Conservation (phyloP, 2,888 invertebrate species). For the Horisme vitalbata region DNA sequence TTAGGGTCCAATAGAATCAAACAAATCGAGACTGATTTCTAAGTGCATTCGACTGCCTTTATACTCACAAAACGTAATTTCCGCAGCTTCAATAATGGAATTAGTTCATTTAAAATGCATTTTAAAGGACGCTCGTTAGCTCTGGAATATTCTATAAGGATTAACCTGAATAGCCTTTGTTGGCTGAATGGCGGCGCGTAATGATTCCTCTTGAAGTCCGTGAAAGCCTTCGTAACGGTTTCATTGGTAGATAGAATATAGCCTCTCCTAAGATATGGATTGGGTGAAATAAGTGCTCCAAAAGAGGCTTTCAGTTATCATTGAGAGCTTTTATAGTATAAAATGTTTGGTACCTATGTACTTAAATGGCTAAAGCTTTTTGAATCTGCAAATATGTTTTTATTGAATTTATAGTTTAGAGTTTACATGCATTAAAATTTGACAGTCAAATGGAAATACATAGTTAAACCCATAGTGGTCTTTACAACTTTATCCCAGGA, state of each 20-base stretch:
- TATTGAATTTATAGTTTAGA: too few relatives aligned
- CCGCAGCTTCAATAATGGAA: slow-evolving; percentile 24
- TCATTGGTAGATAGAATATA: slow-evolving; percentile 6
- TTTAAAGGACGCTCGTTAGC: slow-evolving; percentile 31
- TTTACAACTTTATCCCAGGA: too few relatives aligned
- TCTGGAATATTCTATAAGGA: slow-evolving; percentile 35
- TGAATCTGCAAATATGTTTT: too few relatives aligned
- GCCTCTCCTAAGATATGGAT: neutral
- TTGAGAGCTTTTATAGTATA: too few relatives aligned
- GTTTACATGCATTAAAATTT: too few relatives aligned
- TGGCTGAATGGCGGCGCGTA: slow-evolving; percentile 28
- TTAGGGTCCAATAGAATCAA: too few relatives aligned
- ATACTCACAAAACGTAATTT: slow-evolving; percentile 15
- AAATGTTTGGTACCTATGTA: too few relatives aligned
- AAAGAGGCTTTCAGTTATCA: too few relatives aligned
- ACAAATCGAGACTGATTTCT: too few relatives aligned
- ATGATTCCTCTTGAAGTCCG: slow-evolving; percentile 30
- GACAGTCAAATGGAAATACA: too few relatives aligned
- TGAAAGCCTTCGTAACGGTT: slow-evolving; percentile 24
- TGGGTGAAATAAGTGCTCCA: neutral
- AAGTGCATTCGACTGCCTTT: slow-evolving; percentile 9
- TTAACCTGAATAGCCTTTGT: slow-evolving; percentile 32
- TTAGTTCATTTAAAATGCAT: slow-evolving; percentile 32
- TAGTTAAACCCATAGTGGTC: too few relatives aligned
- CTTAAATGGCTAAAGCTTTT: too few relatives aligned